Evolutionary conservation across 2,888 invertebrate species (phyloP), one percentile per base, ranked within the genome.

Genomic region (Heliconius ismenius): DNA sequence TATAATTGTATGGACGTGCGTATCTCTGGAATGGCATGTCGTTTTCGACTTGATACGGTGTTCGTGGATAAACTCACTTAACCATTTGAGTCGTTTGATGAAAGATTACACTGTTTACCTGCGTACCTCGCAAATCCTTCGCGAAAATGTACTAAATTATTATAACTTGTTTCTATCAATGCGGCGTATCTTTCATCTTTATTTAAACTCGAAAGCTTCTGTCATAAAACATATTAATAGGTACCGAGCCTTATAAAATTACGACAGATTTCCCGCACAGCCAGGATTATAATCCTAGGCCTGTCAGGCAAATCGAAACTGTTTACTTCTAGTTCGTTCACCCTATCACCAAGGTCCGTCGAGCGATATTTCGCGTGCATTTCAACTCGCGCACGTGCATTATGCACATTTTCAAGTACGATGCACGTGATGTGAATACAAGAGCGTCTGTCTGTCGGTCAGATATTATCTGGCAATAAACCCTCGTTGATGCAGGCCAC

Each of bases 391-490:
- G 88, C 89, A 86, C 85, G 87, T 88, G 89, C 65, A 76, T 73
- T 75, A 90, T 91, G 91, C 90, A 91, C 88, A 81, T 81, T 82
- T 88, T 87, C 89, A 89, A 90, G 90, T 91, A 88, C 88, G 88
- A 89, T 92, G 92, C 92, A 88, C 93, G 92, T 92, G 93, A 90
- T 89, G 83, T 84, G 93, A 91, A 93, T 93, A 88, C 88, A 81
- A 86, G 86, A 84, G 73, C 86, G 84, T 84, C 87, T 87, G 85
- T 87, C 87, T 86, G 85, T 86, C 83, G 83, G 87, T 83, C 86
- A 87, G 91, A 92, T 92, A 83, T 84, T 88, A 92, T 92, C 90
- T 84, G 82, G 83, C 84, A 84, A 83, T 86, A 88, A 89, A 86
- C 86, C 86, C 84, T 82, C 83, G 84, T 83, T 85, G 86, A 86